Base-by-base conservation (phyloP, 2,797 vertebrate genomes). In the Macropus fuliginosus region DNA sequence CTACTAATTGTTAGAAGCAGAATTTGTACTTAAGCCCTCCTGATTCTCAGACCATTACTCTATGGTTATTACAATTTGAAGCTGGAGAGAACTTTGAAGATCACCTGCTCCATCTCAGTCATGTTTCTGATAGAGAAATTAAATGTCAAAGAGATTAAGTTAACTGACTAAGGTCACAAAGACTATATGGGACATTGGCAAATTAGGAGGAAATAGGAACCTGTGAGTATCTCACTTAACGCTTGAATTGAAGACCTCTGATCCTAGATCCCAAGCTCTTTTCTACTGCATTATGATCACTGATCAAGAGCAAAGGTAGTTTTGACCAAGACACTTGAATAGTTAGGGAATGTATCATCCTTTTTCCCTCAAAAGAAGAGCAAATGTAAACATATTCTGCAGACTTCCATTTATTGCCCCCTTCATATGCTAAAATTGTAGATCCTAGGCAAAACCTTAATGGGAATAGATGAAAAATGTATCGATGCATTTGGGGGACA, bases 301-400 rank as follows among this genome's bases (percentile, higher is more conserved):
- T 92, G 46, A 55, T 91, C 62, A 91, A 95, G 16, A 92, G 52
- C 50, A 18, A 93, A 93, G 93, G 91, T 46, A 95, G 40, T 34
- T 92, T 29, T 50, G 13, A 46, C 92, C 29, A 74, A 92, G 55
- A 3, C n/a, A 62, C 34, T 90, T 55, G 29, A 8, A 21, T 18
- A 81, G 27, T n/a, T 74, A 24, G 16, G 93, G 52, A 95, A 94
- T 57, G 8, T 8, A 54, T 21, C 3, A 55, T 54, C 21, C 31
- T 50, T 74, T 94, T 54, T 3, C 0, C 8, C 55, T 96, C 34
- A 74, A 94, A 90, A 90, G 29, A 91, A 50, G 8, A 52, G 4
- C 55, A 92, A 94, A 31, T 55, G 92, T 57, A 27, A 94, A 31
- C 55, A 5, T 46, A 18, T 29, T 46, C 27, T 16, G 74, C 2